These are phyloP conservation scores for roundworm (Caenorhabditis elegans) DNA, from an alignment of 1,140 invertebrate species.

Conservation along the genomic window DNA sequence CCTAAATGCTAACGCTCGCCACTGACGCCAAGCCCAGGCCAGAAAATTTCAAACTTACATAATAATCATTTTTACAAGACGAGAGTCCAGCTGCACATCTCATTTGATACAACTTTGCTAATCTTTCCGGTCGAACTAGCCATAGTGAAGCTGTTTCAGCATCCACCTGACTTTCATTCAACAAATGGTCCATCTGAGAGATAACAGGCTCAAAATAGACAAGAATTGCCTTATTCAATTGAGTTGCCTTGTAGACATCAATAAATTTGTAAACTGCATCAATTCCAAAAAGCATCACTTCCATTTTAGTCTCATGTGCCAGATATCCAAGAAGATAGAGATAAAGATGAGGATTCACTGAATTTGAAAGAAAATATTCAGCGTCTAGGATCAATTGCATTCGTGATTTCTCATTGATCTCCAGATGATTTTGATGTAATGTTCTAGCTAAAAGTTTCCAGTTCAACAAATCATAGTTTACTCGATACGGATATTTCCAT, in stretches of 20 bases:
- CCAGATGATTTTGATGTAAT: conserved; percentile 54
- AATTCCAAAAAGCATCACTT: conserved; percentile 58
- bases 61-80: conserved; percentile 55
- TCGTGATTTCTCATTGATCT: conserved; percentile 63
- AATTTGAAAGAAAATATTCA: conserved; percentile 61
- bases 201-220: conserved; percentile 62
- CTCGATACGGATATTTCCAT: conserved; percentile 61
- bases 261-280: conserved; percentile 61
- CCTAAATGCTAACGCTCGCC: no score
- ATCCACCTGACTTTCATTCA: conserved; percentile 51
- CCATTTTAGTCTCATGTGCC: conserved; percentile 57
- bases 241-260: conserved; percentile 56
- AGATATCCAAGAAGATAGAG: conserved; percentile 60
- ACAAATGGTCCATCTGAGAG: conserved; percentile 55
- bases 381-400: conserved; percentile 61
- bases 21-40: no score
- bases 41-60: conserved; percentile 48
- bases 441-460: conserved; percentile 62
- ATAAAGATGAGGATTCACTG: conserved; percentile 61
- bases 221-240: conserved; percentile 52
- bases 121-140: conserved; percentile 56
- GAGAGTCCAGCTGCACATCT: conserved; percentile 59
- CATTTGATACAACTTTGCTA: conserved; percentile 63
- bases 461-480: conserved; percentile 63
- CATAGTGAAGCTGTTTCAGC: conserved; percentile 63